Conservation (phyloP, 2,888 invertebrate species). For the Eueremaeus valkanovi region DNA sequence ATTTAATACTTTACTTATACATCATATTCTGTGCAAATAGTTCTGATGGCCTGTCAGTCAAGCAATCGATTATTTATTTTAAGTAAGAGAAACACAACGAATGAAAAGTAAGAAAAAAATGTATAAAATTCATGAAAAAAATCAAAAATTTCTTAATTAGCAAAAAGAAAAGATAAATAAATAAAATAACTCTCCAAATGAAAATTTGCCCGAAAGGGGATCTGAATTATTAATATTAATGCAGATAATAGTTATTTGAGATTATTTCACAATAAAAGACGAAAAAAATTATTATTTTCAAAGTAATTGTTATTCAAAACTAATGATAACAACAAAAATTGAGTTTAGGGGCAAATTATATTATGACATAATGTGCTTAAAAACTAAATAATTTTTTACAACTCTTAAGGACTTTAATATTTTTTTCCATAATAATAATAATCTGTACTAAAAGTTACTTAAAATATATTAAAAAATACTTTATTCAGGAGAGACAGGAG, state of each 20-base stretch:
- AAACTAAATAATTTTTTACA: too few relatives aligned
- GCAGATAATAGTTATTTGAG: too few relatives aligned
- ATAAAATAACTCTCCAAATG: not conserved
- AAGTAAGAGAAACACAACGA: not conserved
- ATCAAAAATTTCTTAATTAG: not conserved
- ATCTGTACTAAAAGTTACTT: not conserved
- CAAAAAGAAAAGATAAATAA: not conserved
- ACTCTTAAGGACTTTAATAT: too few relatives aligned
- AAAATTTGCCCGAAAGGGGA: not conserved
- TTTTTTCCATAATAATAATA: not conserved
- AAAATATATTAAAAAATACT: not conserved
- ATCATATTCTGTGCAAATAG: constrained; percentile 1
- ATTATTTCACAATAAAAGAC: too few relatives aligned
- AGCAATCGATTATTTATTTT: constrained; percentile 4
- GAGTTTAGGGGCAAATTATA: too few relatives aligned
- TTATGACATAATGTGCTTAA: too few relatives aligned
- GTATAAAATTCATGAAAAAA: not conserved
- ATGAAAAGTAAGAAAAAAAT: not conserved
- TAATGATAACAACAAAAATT: not conserved
- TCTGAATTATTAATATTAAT: not conserved
- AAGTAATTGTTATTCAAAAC: too few relatives aligned
- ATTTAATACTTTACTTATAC: too few relatives aligned
- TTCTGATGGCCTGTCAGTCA: not conserved
- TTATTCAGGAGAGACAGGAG: not conserved
- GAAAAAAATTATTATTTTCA: too few relatives aligned